These are phyloP conservation scores for Bombus vancouverensis DNA, from an alignment of 1,140 invertebrate species.

Conservation along the genomic window DNA sequence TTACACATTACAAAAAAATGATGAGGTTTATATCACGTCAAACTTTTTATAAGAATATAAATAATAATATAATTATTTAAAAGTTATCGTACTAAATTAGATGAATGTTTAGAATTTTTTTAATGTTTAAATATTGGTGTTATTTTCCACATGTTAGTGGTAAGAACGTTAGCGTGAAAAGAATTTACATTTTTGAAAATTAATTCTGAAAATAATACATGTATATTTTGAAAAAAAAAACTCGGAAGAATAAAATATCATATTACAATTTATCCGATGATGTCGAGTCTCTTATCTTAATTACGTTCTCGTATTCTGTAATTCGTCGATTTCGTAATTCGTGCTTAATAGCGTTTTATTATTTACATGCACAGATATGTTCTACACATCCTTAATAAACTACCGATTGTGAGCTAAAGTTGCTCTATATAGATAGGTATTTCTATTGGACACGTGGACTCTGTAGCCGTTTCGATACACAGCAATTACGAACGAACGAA, in stretches of 20 bases:
- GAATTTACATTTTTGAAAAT: neutral
- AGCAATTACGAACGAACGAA: neutral
- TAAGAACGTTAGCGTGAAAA: neutral
- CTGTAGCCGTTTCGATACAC: slow-evolving; percentile 16
- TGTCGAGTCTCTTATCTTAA: neutral
- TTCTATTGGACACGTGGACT: slow-evolving; percentile 1
- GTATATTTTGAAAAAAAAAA: neutral
- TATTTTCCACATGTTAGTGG: neutral
- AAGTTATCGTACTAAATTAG: slow-evolving; percentile 17
- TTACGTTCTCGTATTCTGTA: neutral
- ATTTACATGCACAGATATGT: slow-evolving; percentile 47
- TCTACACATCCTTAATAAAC: slow-evolving; percentile 9
- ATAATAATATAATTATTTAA: slow-evolving; percentile 1
- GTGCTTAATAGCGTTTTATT: slow-evolving; percentile 9
- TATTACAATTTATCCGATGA: neutral
- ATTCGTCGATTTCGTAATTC: neutral
- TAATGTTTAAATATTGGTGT: slow-evolving; percentile 11
- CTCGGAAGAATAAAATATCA: neutral
- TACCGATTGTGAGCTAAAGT: neutral
- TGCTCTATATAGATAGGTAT: neutral
- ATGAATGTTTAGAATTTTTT: neutral
- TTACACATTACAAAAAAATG: slow-evolving; percentile 14
- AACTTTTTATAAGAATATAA: slow-evolving; percentile 26
- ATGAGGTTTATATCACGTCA: slow-evolving; percentile 6
- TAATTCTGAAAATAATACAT: neutral